Percentiles rank a stretch among this genome's conserved stretches.
Conservation (phyloP, 1,140 invertebrate species). For the Apis laboriosa region DNA sequence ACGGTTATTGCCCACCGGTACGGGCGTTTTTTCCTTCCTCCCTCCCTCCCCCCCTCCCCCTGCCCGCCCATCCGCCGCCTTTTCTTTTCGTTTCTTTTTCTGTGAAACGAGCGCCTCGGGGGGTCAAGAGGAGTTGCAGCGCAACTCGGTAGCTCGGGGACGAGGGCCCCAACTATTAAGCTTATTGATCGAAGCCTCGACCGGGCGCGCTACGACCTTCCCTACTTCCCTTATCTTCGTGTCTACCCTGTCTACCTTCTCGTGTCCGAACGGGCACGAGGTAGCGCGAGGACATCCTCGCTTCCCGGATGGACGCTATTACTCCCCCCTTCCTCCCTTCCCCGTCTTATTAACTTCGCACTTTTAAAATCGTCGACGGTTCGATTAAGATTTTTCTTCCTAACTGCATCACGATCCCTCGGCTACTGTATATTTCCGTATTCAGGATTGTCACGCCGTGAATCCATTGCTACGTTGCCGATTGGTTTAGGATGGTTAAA, state of each 20-base stretch:
- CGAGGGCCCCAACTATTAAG: constrained; percentile 51
- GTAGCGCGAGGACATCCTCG: too few relatives aligned
- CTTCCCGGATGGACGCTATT: too few relatives aligned
- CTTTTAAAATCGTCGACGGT: constrained; percentile 17
- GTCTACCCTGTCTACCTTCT: constrained; percentile 4
- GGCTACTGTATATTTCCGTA: background rate
- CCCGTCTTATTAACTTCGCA: constrained; percentile 30
- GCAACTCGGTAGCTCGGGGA: constrained; percentile 61
- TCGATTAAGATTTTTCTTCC: constrained; percentile 9
- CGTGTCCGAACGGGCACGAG: background rate
- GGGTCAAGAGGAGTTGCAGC: constrained; percentile 64
- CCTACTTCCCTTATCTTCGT: constrained; percentile 53
- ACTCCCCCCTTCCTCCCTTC: background rate
- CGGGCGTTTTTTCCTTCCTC: constrained; percentile 41
- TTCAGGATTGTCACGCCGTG: constrained; percentile 7
- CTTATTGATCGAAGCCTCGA: constrained; percentile 63
- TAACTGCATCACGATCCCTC: background rate
- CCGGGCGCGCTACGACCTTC: constrained; percentile 47
- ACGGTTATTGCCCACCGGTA: constrained; percentile 66
- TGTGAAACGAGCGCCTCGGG: constrained; percentile 25
- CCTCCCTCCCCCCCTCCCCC: background rate
- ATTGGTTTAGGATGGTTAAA: background rate
- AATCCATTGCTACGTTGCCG: too few relatives aligned
- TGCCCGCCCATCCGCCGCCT: background rate
- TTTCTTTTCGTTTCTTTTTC: constrained; percentile 1